Evolutionary conservation across 1,140 invertebrate species (phyloP).

Genomic region (Conus ventricosus): DNA sequence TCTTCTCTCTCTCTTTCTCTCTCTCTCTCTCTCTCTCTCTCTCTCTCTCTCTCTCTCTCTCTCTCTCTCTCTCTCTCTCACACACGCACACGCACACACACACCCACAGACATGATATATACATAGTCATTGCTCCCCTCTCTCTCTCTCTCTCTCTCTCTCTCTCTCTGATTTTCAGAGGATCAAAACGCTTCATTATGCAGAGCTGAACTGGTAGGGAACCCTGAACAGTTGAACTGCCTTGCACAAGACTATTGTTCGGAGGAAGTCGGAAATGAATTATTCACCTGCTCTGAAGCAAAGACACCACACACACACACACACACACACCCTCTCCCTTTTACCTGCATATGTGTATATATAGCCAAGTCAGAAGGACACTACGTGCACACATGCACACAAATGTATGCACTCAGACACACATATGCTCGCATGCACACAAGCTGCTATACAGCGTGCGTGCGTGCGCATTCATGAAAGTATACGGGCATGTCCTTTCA

Average conservation of each 20-base stretch:
- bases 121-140: too few species aligned
- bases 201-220: background rate
- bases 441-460: background rate
- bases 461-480: too few species aligned
- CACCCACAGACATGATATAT: too few species aligned
- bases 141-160: background rate
- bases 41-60: background rate
- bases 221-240: background rate
- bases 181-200: background rate
- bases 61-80: background rate
- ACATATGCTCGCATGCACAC: background rate
- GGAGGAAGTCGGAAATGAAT: background rate
- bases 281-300: background rate
- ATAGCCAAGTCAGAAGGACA: background rate
- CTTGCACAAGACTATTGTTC: background rate
- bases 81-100: background rate
- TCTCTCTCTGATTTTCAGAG: background rate
- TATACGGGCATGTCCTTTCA: too few species aligned
- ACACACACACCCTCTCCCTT: too few species aligned
- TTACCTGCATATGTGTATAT: background rate
- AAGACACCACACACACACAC: background rate
- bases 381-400: background rate
- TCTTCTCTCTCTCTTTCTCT: background rate
- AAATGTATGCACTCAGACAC: background rate
- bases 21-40: background rate